A percentile compares a stretch with the other conserved stretches of the same genome.
phyloP scores from a whole-genome alignment of 2,888 invertebrate genomes.

The Phengaris alcon region DNA sequence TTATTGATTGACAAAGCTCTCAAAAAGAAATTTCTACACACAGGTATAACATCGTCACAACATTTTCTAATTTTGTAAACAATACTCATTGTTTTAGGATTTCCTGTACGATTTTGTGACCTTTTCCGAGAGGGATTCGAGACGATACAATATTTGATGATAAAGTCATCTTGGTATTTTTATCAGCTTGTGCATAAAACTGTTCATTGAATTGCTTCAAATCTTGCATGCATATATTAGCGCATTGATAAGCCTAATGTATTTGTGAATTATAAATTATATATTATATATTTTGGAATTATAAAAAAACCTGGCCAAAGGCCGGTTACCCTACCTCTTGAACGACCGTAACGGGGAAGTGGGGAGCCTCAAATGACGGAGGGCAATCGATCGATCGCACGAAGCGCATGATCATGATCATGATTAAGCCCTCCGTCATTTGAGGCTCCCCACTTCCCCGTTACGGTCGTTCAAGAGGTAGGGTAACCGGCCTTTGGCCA shows the following conservation, averaged over 20 bases:
- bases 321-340: too few species aligned
- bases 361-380: too few species aligned
- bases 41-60: slow-evolving; percentile 28
- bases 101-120: slow-evolving; percentile 29
- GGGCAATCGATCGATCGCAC: too few species aligned
- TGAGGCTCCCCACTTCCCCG: too few species aligned
- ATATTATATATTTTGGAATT: too few species aligned
- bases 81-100: slow-evolving; percentile 29
- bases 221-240: slow-evolving; percentile 29
- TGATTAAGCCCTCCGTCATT: too few species aligned
- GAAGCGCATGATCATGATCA: too few species aligned
- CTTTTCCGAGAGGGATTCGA: slow-evolving; percentile 26
- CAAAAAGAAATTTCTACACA: slow-evolving; percentile 30
- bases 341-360: too few species aligned
- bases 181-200: slow-evolving; percentile 29
- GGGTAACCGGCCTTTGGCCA: too few species aligned
- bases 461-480: too few species aligned
- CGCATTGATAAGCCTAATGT: slow-evolving; percentile 26
- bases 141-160: slow-evolving; percentile 29
- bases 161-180: slow-evolving; percentile 29
- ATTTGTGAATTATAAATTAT: too few species aligned
- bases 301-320: too few species aligned
- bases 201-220: slow-evolving; percentile 30
- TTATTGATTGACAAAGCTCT: slow-evolving; percentile 30
- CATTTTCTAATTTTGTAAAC: slow-evolving; percentile 29